phyloP scores from a whole-genome alignment of 2,113 vertebrate species.

The Elgaria multicarinata region DNA sequence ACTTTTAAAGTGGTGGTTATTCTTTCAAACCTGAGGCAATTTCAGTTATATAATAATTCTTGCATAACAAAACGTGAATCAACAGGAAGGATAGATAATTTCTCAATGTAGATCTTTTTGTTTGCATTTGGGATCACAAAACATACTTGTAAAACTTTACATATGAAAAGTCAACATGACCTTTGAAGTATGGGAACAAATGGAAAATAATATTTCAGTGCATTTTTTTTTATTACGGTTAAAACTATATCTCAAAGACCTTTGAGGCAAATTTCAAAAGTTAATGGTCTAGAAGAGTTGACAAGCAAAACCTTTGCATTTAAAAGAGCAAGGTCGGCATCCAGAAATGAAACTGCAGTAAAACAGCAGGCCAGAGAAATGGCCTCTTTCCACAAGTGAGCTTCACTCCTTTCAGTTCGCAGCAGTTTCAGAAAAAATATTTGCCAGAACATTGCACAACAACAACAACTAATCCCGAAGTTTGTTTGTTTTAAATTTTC shows the following conservation, averaged over 20 bases:
- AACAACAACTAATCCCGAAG: not conserved
- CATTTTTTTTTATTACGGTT: not conserved
- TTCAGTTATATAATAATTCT: not conserved
- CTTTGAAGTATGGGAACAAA: not conserved
- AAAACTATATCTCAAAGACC: not conserved
- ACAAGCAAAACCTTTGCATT: not conserved
- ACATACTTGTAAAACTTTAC: not conserved
- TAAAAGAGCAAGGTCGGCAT: not conserved
- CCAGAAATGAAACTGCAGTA: not conserved
- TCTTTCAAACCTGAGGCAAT: fast-evolving
- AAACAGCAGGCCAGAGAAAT: not conserved
- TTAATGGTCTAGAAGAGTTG: not conserved
- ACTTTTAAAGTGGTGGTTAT: not conserved
- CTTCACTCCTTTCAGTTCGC: not conserved
- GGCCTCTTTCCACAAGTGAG: not conserved
- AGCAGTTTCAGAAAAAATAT: not conserved
- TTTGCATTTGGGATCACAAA: conserved; percentile 2
- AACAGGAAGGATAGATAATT: not conserved
- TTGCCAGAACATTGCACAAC: not conserved
- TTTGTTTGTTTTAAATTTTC: not conserved
- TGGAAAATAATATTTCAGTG: not conserved
- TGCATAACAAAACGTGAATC: not conserved
- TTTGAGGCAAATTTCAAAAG: not conserved
- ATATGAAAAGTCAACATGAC: not conserved
- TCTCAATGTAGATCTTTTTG: not conserved